These are phyloP conservation scores for Mesoclemmys tuberculata DNA, from an alignment of 2,113 vertebrate genomes.

Conservation along the genomic window DNA sequence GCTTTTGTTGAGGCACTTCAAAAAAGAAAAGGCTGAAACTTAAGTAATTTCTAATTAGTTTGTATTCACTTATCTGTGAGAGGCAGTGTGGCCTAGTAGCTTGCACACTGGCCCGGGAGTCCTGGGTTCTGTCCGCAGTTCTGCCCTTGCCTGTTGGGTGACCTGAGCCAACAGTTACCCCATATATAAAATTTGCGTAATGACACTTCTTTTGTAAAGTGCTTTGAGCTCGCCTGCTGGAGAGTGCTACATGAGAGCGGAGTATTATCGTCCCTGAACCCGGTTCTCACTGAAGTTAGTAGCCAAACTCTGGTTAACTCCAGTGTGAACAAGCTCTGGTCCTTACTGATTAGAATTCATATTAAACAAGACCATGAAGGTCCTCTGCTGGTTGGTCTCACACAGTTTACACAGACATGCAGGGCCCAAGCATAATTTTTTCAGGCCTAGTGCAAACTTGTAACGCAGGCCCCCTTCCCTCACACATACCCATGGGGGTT, in stretches of 20 bases:
- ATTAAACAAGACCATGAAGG: not conserved
- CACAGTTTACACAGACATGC: not conserved
- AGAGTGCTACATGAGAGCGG: not conserved
- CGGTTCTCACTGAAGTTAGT: not conserved
- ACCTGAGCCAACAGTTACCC: not conserved
- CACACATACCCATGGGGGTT: too few relatives aligned
- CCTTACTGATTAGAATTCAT: not conserved
- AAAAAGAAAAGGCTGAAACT: not conserved
- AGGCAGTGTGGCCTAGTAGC: not conserved
- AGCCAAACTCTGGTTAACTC: not conserved
- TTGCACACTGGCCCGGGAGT: not conserved
- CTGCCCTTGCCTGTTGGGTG: not conserved
- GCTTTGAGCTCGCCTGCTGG: not conserved
- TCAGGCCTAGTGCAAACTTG: too few relatives aligned
- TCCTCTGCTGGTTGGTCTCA: not conserved
- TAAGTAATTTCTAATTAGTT: not conserved
- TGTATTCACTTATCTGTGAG: not conserved
- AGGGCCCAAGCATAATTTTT: too few relatives aligned
- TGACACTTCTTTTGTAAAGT: not conserved
- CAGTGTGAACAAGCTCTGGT: not conserved
- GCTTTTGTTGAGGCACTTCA: not conserved
- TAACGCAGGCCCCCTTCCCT: too few relatives aligned
- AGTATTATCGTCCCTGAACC: not conserved
- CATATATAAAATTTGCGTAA: not conserved
- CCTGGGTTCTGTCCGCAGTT: not conserved